Conservation (phyloP, 1,140 invertebrate genomes). For the Triops longicaudatus region DNA sequence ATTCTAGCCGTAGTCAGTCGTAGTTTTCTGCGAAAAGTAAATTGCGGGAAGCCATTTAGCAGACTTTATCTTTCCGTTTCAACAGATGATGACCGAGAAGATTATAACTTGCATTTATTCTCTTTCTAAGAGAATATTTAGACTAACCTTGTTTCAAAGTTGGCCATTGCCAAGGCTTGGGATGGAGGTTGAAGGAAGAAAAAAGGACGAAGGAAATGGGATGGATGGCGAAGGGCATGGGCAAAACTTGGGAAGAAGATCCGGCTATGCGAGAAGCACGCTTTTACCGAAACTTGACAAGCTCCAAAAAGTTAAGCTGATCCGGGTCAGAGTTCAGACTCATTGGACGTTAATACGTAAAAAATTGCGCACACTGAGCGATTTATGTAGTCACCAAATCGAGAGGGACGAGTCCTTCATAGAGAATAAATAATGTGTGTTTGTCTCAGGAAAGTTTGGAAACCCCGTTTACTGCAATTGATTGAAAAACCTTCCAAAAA, state of each 20-base stretch:
- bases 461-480: too few species aligned
- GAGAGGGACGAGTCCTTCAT: background rate
- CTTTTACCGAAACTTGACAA: background rate
- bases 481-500: too few species aligned
- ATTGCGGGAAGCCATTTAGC: background rate
- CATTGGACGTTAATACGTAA: background rate
- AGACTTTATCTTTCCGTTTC: too few species aligned
- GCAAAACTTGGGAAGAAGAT: background rate
- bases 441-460: too few species aligned
- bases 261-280: background rate
- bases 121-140: background rate
- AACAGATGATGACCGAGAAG: background rate
- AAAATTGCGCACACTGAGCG: background rate
- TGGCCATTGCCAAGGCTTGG: background rate
- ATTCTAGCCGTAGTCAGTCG: background rate
- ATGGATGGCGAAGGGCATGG: background rate
- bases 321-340: background rate
- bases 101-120: background rate
- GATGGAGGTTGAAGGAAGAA: too few species aligned
- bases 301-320: background rate
- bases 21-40: background rate
- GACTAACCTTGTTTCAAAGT: background rate
- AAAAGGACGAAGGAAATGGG: too few species aligned
- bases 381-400: background rate
- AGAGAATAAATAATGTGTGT: too few species aligned